These are phyloP conservation scores for Podarcis raffonei DNA, from an alignment of 2,113 vertebrate genomes.

Conservation along the genomic window DNA sequence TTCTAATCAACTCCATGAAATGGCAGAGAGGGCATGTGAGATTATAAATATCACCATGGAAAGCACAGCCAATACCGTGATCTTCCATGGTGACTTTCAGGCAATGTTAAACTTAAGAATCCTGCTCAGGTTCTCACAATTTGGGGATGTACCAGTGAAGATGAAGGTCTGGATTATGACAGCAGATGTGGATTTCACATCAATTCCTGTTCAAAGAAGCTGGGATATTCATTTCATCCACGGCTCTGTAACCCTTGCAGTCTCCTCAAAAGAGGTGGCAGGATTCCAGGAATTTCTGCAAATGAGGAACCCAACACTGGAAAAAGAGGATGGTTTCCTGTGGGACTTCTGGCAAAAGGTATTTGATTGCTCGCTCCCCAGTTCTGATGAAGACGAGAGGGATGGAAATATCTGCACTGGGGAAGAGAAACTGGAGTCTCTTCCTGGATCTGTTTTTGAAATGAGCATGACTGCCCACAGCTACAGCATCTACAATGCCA, in stretches of 20 bases:
- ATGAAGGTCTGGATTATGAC: slow-evolving; percentile 5
- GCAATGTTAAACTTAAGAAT: too few species aligned
- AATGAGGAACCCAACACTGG: neutral
- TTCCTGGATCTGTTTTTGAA: neutral
- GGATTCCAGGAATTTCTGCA: neutral
- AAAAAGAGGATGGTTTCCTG: neutral
- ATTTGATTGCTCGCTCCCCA: neutral
- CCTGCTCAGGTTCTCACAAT: neutral
- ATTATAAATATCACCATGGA: neutral
- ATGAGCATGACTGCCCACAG: neutral
- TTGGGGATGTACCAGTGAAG: too few species aligned
- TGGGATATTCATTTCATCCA: neutral
- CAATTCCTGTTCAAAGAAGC: neutral
- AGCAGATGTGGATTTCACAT: neutral
- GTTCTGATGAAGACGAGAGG: neutral
- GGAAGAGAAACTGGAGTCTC: neutral
- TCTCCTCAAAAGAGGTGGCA: neutral
- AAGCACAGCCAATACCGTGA: neutral
- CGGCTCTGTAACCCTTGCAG: neutral
- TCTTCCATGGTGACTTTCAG: neutral
- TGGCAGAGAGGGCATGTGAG: fast-evolving
- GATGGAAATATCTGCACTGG: neutral
- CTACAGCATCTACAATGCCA: neutral
- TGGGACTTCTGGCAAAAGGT: neutral
- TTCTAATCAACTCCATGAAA: too few species aligned